Base-by-base conservation (phyloP, 2,113 vertebrate genomes). In the Phylloscopus whistleri region DNA sequence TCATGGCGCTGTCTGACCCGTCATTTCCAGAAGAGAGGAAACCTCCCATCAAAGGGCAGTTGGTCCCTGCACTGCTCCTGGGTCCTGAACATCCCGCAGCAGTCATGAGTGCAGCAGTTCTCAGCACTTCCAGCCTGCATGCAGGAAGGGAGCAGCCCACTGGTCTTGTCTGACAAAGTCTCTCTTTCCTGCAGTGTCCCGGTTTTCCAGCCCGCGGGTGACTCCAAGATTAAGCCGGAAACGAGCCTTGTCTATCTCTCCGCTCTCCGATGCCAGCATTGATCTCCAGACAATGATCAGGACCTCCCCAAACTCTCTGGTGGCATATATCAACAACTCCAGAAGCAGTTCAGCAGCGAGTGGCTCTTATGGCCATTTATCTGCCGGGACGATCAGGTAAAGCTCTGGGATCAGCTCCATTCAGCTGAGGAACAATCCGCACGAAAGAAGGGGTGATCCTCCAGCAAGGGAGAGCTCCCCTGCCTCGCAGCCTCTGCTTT, bases 221-320 rank as follows among this genome's bases (percentile, higher is more conserved):
- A 99, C 99, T 1, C 99, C 99, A 0, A 98, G 99, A 73, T 97
- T 99, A 95, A 99, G 98, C 98, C 98, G 99, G 89, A 99, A 99
- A 97, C 96, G 99, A 90, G 99, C 99, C 0, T 95, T 99, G 92
- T 99, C 99, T 82, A 99, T 99, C 97, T 99, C 99, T 7, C 99
- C 99, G 0, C 98, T 99, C 73, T 99, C 99, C 1, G 99, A 99
- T 5, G 99, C 99, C 98, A 99, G 99, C 98, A 99, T 99, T 19
- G 99, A 99, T 97, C 98, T 99, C 70, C 99, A 99, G 98, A 99
- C 99, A 11, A 99, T 99, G 99, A 99, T 99, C 97, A 98, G 99
- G 77, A 99, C 99, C 48, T 99, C 99, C 3, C 99, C 99, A 83
- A 99, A 99, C 97, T 99, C 99, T 2, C 98, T 99, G n/a, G 99